Conservation (phyloP, 92 coral and sea anemone genomes). For the Chrysogorgia sp. region DNA sequence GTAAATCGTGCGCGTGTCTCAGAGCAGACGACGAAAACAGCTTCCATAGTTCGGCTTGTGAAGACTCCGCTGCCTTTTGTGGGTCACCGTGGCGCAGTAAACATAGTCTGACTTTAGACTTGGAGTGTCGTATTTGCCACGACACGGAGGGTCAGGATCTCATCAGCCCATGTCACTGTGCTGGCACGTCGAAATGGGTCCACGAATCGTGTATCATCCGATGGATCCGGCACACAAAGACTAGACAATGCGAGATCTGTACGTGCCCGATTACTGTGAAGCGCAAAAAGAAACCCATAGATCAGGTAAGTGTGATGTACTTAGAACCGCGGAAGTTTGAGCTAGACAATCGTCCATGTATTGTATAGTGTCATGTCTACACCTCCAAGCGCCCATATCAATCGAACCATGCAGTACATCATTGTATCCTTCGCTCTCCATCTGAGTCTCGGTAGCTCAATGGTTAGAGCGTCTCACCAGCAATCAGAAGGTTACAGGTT, state of each 20-base stretch:
- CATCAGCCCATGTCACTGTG: conserved; percentile 88
- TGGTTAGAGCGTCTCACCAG: no score
- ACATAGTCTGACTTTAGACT: conserved; percentile 19
- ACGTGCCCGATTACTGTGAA: conserved; percentile 72
- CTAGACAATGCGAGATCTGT: conserved; percentile 88
- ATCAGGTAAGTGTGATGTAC: conserved; percentile 76
- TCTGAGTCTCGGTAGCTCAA: no score
- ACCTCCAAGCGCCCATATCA: no score
- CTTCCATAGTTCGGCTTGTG: conserved; percentile 10
- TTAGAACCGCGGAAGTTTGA: no score
- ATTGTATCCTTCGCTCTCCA: no score
- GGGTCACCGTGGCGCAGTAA: conserved; percentile 19
- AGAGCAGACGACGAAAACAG: neutral
- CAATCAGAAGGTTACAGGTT: no score
- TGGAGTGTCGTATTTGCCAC: conserved; percentile 92
- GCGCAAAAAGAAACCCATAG: conserved; percentile 77
- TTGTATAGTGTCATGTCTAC: no score
- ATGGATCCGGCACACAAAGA: conserved; percentile 86
- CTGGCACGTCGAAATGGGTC: conserved; percentile 93
- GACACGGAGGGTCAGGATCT: conserved; percentile 71
- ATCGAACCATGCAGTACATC: no score
- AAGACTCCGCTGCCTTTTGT: conserved; percentile 11
- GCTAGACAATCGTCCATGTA: no score
- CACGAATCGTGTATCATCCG: conserved; percentile 87
- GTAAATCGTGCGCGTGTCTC: neutral